Percentiles rank a stretch among this genome's conserved stretches.
Conservation (phyloP, 2,113 vertebrate genomes). For the Hiodon tergisus region DNA sequence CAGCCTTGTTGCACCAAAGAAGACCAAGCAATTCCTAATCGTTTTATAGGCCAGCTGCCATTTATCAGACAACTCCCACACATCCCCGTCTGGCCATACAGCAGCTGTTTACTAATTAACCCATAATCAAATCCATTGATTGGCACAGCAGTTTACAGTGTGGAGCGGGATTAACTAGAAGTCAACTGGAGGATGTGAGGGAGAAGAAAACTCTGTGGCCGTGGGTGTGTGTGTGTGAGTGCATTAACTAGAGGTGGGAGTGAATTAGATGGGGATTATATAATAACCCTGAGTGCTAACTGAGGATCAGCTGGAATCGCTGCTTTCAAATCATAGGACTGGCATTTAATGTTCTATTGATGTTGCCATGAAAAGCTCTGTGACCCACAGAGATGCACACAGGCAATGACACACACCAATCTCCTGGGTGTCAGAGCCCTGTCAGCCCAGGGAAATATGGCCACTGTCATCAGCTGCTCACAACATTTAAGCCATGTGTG, state of each 20-base stretch:
- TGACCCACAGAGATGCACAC: neutral
- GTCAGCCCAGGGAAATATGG: neutral
- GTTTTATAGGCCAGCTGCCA: neutral
- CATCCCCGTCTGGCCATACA: neutral
- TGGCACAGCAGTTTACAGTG: neutral
- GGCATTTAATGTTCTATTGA: neutral
- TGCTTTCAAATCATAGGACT: neutral
- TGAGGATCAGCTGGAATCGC: neutral
- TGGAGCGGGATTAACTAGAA: neutral
- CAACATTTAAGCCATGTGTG: neutral
- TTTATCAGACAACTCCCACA: neutral
- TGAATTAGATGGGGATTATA: neutral
- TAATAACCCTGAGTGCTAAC: neutral
- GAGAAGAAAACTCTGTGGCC: neutral
- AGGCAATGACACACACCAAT: neutral
- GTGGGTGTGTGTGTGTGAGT: neutral
- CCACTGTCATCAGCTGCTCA: neutral
- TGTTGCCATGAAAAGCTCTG: neutral
- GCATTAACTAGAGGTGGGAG: neutral
- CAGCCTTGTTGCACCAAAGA: too few species aligned
- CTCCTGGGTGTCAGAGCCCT: neutral
- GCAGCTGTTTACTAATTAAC: constrained; percentile 7
- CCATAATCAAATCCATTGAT: constrained; percentile 1
- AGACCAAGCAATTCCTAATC: too few species aligned
- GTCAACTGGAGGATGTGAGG: constrained; percentile 4